Percentiles rank a stretch among this genome's conserved stretches.
Evolutionary conservation across 1,140 invertebrate species (phyloP).

Genomic region (Dolichoris vasculosae): DNA sequence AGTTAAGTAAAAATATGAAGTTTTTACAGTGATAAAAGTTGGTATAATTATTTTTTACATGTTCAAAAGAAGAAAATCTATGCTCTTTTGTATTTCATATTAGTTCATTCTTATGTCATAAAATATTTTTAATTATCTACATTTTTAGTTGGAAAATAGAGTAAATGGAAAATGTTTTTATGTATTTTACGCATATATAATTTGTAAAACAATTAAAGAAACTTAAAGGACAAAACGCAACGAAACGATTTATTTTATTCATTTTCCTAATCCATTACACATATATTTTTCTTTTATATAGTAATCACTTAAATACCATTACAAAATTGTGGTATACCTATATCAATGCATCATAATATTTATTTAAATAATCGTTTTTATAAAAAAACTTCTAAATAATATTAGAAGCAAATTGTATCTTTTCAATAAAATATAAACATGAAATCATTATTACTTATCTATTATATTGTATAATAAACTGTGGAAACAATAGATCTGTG

Average conservation of each 20-base stretch:
- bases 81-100: neutral
- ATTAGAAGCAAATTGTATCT: no score
- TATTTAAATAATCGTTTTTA: no score
- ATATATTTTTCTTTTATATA: neutral
- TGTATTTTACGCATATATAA: neutral
- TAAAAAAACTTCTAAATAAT: no score
- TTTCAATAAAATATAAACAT: no score
- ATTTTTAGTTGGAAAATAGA: neutral
- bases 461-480: no score
- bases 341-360: no score
- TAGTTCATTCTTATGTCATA: neutral
- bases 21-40: neutral
- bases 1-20: neutral
- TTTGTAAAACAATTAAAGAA: conserved; percentile 16
- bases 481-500: neutral
- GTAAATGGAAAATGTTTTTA: neutral
- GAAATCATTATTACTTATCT: no score
- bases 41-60: neutral
- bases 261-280: neutral
- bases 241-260: neutral
- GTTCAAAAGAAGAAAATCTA: neutral
- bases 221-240: neutral
- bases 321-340: no score
- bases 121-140: neutral
- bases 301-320: no score